Conservation (phyloP, 2,113 vertebrate genomes). For the Mesembrinibis cayennensis region DNA sequence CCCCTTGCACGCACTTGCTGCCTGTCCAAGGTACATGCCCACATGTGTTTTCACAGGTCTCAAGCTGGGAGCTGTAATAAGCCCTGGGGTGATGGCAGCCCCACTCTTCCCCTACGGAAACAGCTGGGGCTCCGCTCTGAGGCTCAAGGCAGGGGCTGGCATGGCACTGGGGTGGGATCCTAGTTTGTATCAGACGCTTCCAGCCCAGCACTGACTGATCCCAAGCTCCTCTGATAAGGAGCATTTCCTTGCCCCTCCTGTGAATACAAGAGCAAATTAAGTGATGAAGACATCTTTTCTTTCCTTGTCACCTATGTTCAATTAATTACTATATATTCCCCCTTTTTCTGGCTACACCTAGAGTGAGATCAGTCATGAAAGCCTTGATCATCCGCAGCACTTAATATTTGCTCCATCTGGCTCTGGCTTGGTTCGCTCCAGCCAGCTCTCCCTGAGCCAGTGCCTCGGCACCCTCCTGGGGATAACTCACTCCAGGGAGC, state of each 20-base stretch:
- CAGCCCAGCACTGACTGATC: background rate
- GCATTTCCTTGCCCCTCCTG: background rate
- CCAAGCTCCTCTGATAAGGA: background rate
- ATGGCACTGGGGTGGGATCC: background rate
- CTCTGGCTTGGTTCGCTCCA: background rate
- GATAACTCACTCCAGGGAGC: background rate
- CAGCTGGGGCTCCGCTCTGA: background rate
- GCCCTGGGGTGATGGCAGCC: background rate
- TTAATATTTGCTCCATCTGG: background rate
- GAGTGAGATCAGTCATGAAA: background rate
- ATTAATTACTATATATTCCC: background rate
- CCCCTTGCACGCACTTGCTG: background rate
- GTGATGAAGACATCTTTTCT: background rate
- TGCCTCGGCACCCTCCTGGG: background rate
- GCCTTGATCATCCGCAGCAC: fast-evolving
- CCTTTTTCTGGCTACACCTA: background rate
- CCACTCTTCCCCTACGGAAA: background rate
- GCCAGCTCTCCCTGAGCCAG: background rate
- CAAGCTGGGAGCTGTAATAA: background rate
- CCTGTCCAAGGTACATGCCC: background rate
- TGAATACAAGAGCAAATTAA: background rate
- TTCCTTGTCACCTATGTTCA: background rate
- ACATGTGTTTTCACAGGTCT: background rate
- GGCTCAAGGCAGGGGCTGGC: background rate
- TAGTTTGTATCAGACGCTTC: background rate